These are phyloP conservation scores for Drosophila azteca DNA, from an alignment of 1,140 invertebrate genomes.

Conservation along the genomic window DNA sequence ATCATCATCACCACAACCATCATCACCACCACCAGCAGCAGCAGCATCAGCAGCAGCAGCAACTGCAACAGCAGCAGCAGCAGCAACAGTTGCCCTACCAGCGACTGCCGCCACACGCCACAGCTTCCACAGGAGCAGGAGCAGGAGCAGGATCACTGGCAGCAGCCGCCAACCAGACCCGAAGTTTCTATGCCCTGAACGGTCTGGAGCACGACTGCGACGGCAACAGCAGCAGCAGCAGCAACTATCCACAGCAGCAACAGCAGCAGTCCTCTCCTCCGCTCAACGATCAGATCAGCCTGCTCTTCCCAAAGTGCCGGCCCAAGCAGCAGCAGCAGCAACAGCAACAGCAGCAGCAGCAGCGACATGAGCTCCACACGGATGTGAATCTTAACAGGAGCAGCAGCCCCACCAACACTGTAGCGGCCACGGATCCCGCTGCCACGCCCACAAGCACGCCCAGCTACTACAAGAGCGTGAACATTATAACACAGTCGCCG, in stretches of 20 bases:
- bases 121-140: slow-evolving; percentile 27
- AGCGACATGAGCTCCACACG: slow-evolving; percentile 26
- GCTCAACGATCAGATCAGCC: slow-evolving; percentile 89
- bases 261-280: slow-evolving; percentile 80
- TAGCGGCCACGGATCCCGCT: slow-evolving; percentile 18
- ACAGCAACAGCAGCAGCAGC: slow-evolving; percentile 53
- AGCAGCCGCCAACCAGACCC: slow-evolving; percentile 24
- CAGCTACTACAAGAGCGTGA: slow-evolving; percentile 79
- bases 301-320: slow-evolving; percentile 92
- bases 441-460: slow-evolving; percentile 44
- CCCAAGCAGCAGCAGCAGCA: slow-evolving; percentile 84
- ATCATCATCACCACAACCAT: slow-evolving; percentile 79
- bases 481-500: slow-evolving; percentile 82
- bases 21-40: slow-evolving; percentile 57
- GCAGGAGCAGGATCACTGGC: slow-evolving; percentile 17
- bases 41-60: slow-evolving; percentile 50
- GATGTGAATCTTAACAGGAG: slow-evolving; percentile 39
- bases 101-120: slow-evolving; percentile 37
- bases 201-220: slow-evolving; percentile 51
- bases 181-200: slow-evolving; percentile 50
- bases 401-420: slow-evolving; percentile 29
- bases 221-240: slow-evolving; percentile 45
- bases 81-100: slow-evolving; percentile 39
- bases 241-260: slow-evolving; percentile 41
- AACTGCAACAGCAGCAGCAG: slow-evolving; percentile 41